Evolutionary conservation across 2,797 vertebrate species (phyloP).

Genomic region (Limnodromus scolopaceus): DNA sequence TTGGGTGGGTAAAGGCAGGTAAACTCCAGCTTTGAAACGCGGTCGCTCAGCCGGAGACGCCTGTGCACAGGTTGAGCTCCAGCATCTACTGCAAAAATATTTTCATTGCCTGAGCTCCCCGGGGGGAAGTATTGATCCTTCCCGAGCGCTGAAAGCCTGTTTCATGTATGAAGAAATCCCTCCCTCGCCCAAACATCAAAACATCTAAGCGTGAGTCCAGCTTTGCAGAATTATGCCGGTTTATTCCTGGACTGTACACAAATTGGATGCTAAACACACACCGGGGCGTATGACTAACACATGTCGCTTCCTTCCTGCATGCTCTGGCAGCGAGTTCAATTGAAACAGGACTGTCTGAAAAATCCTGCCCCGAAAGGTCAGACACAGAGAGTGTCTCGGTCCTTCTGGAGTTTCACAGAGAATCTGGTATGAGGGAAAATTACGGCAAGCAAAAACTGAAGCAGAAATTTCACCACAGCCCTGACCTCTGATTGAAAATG

Average conservation of each 20-base stretch:
- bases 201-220: conserved; percentile 21
- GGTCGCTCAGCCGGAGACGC: accelerated
- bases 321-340: conserved; percentile 64
- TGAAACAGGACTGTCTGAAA: conserved; percentile 66
- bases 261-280: conserved; percentile 73
- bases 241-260: conserved; percentile 57
- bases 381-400: conserved; percentile 27
- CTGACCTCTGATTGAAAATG: conserved; percentile 66
- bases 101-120: conserved; percentile 22
- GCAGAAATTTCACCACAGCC: conserved; percentile 65
- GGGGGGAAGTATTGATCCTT: neutral
- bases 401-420: conserved; percentile 24
- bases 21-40: neutral
- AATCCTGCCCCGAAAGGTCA: conserved; percentile 65
- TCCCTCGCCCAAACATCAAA: conserved; percentile 45
- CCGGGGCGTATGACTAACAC: conserved; percentile 76
- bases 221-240: conserved; percentile 13
- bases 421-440: conserved; percentile 61
- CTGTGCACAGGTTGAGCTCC: neutral
- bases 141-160: neutral
- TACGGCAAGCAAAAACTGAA: conserved; percentile 49
- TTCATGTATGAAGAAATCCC: conserved; percentile 57
- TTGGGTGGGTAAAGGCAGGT: neutral
- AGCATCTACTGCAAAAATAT: conserved; percentile 12
- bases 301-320: conserved; percentile 78